These are phyloP conservation scores for Branchipolynoe longqiensis DNA, from an alignment of 2,888 invertebrate genomes.

Conservation along the genomic window DNA sequence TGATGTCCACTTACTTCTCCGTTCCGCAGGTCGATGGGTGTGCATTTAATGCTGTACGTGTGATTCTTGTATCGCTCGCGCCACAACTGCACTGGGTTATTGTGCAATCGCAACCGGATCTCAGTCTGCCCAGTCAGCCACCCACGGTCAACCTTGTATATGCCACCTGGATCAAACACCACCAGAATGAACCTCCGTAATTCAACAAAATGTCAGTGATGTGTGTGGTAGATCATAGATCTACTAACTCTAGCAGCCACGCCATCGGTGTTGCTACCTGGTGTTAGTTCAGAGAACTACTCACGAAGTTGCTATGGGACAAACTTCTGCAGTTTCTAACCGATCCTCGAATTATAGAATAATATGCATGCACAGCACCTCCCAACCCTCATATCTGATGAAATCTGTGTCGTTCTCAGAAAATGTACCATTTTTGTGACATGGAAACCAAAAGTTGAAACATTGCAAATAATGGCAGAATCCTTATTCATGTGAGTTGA, in stretches of 20 bases:
- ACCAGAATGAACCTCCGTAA: not conserved
- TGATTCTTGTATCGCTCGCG: constrained; percentile 20
- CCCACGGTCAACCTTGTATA: constrained; percentile 49
- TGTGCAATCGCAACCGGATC: constrained; percentile 53
- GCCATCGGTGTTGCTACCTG: not conserved
- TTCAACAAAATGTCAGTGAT: not conserved
- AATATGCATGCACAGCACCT: too few relatives aligned
- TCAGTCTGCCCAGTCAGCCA: constrained; percentile 59
- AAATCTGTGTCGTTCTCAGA: too few relatives aligned
- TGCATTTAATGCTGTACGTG: constrained; percentile 48
- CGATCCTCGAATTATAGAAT: not conserved
- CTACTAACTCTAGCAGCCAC: not conserved
- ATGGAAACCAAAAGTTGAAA: too few relatives aligned
- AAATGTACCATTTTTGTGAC: too few relatives aligned
- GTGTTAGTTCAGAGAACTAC: not conserved
- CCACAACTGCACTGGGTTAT: constrained; percentile 53
- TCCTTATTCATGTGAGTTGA: too few relatives aligned
- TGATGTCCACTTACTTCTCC: constrained; percentile 52
- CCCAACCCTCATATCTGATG: too few relatives aligned
- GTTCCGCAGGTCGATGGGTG: constrained; percentile 24
- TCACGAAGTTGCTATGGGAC: not conserved
- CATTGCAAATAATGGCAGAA: too few relatives aligned
- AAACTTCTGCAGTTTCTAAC: not conserved
- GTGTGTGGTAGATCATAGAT: not conserved
- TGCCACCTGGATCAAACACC: not conserved